These are phyloP conservation scores for Sapajus apella DNA, from an alignment of 2,113 vertebrate genomes.

Conservation along the genomic window DNA sequence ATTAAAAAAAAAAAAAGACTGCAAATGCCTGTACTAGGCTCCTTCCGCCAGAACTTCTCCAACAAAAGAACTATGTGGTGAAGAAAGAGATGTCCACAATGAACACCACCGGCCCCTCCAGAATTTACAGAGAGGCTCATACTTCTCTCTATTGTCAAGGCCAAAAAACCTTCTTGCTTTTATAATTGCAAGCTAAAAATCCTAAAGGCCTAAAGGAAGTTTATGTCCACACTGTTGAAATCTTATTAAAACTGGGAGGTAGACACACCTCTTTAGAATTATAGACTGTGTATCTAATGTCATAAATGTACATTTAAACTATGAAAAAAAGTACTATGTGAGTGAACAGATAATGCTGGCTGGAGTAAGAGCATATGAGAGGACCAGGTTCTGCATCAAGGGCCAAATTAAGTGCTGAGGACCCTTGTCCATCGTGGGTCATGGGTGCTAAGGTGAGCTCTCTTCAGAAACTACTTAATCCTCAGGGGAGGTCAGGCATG, in stretches of 20 bases:
- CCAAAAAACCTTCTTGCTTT: neutral
- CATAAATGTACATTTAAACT: neutral
- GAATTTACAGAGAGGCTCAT: neutral
- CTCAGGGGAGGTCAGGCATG: no score
- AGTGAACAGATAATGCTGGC: neutral
- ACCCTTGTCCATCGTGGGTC: neutral
- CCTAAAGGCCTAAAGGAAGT: neutral
- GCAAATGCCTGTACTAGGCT: neutral
- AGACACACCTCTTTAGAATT: neutral
- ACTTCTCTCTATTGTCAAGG: neutral
- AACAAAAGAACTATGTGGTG: neutral
- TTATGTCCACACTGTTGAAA: neutral
- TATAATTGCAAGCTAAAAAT: neutral
- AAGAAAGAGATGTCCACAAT: neutral
- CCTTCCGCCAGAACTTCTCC: neutral
- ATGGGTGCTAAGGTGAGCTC: neutral
- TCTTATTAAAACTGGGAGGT: neutral
- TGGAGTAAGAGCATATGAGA: neutral
- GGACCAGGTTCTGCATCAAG: neutral
- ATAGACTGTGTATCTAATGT: neutral
- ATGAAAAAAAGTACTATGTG: neutral
- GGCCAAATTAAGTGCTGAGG: neutral
- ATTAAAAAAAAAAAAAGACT: neutral
- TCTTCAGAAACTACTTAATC: neutral
- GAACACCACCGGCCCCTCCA: neutral